Evolutionary conservation across 1,140 invertebrate species (phyloP).

Genomic region (Drosophila sturtevanti): DNA sequence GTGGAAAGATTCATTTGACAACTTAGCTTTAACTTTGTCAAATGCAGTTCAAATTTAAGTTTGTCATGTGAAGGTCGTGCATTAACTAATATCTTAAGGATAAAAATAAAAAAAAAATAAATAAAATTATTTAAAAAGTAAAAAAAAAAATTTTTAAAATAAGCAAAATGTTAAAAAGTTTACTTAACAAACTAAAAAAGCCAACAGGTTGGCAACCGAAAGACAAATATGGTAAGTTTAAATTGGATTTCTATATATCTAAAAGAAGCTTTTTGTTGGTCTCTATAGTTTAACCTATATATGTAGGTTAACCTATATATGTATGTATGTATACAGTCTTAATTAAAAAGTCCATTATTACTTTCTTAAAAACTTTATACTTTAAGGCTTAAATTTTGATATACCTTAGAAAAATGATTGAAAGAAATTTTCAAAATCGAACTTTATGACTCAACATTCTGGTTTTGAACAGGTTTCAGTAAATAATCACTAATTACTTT

Average conservation of each 20-base stretch:
- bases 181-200: conserved; percentile 42
- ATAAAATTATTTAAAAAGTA: not conserved
- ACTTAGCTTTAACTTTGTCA: not conserved
- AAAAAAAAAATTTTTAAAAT: conserved; percentile 1
- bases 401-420: too few relatives aligned
- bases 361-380: too few relatives aligned
- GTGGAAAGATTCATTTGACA: conserved; percentile 34
- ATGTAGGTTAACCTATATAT: too few relatives aligned
- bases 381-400: too few relatives aligned
- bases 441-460: not conserved
- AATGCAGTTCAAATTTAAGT: conserved; percentile 34
- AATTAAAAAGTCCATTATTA: too few relatives aligned
- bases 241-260: conserved; percentile 12
- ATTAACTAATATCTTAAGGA: not conserved
- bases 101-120: not conserved
- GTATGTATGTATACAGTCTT: too few relatives aligned
- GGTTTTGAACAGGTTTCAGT: too few relatives aligned
- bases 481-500: not conserved
- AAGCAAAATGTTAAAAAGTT: conserved; percentile 48
- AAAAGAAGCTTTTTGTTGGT: too few relatives aligned
- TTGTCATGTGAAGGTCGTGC: conserved; percentile 48
- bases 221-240: conserved; percentile 3
- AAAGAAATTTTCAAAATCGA: not conserved
- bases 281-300: too few relatives aligned
- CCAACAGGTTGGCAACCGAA: not conserved